phyloP scores from a whole-genome alignment of 2,888 invertebrate species.

The Eugnorisma glareosa region DNA sequence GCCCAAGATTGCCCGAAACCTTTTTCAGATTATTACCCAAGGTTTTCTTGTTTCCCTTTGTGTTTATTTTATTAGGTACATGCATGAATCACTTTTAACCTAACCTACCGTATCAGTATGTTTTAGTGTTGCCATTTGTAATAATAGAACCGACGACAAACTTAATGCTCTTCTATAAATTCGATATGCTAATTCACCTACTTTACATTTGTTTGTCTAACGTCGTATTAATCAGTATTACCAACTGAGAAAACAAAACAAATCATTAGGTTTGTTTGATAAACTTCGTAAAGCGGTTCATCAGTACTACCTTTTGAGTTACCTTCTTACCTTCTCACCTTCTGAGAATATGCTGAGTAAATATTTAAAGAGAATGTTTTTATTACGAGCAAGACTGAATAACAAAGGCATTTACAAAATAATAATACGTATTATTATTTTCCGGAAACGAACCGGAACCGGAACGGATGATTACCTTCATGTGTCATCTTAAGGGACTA shows the following conservation, averaged over 20 bases:
- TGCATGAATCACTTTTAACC: not conserved
- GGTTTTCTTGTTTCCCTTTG: not conserved
- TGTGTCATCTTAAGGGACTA: not conserved
- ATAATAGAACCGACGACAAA: not conserved
- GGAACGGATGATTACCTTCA: not conserved
- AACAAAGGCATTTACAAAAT: not conserved
- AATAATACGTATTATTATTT: not conserved
- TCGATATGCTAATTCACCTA: slow-evolving; percentile 24
- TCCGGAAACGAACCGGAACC: not conserved
- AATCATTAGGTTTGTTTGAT: slow-evolving; percentile 14
- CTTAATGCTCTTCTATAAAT: slow-evolving; percentile 21
- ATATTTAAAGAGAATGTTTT: not conserved
- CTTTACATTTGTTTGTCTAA: slow-evolving; percentile 16
- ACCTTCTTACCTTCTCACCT: no score
- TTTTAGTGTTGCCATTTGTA: not conserved
- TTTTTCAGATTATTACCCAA: not conserved
- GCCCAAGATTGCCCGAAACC: not conserved
- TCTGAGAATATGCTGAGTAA: not conserved
- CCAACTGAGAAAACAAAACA: slow-evolving; percentile 20
- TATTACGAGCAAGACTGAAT: slow-evolving; percentile 1
- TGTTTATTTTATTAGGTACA: not conserved
- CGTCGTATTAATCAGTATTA: slow-evolving; percentile 1
- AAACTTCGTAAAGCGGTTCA: not conserved
- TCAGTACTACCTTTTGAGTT: not conserved
- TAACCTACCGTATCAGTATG: not conserved